Evolutionary conservation across 2,797 vertebrate species (phyloP).

Genomic region (Danio kyathit): DNA sequence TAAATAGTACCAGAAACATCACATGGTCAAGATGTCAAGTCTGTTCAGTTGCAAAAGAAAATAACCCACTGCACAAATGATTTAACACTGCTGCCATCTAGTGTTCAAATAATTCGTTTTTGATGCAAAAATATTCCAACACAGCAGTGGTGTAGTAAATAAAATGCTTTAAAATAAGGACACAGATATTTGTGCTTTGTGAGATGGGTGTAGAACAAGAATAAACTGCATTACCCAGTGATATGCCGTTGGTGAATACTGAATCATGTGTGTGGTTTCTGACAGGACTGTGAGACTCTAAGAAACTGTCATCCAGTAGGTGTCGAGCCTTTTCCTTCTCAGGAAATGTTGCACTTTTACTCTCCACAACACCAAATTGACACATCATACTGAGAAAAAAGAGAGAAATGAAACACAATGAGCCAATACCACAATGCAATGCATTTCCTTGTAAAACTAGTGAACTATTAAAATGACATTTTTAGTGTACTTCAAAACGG

Average conservation of each 20-base stretch:
- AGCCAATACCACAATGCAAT: background rate
- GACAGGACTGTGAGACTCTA: slow-evolving; percentile 91
- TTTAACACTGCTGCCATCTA: slow-evolving; percentile 24
- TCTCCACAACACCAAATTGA: slow-evolving; percentile 91
- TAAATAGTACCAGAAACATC: background rate
- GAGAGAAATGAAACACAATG: background rate
- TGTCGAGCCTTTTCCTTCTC: slow-evolving; percentile 88
- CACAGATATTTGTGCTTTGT: too few species aligned
- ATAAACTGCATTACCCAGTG: slow-evolving; percentile 76
- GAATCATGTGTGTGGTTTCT: slow-evolving; percentile 75
- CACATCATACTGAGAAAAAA: slow-evolving; percentile 88
- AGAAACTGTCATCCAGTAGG: slow-evolving; percentile 95
- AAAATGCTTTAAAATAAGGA: background rate
- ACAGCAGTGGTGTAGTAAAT: background rate
- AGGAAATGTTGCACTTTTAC: slow-evolving; percentile 92
- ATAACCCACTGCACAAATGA: background rate
- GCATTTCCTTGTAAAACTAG: background rate
- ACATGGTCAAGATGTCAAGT: background rate
- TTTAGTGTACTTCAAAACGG: background rate
- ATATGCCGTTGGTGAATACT: slow-evolving; percentile 87
- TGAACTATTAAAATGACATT: background rate
- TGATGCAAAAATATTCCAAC: background rate
- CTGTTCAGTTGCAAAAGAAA: background rate
- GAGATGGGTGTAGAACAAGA: too few species aligned
- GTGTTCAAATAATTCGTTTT: background rate